Evolutionary conservation across 2,797 vertebrate species (phyloP).

Genomic region (Pangasius macronema): DNA sequence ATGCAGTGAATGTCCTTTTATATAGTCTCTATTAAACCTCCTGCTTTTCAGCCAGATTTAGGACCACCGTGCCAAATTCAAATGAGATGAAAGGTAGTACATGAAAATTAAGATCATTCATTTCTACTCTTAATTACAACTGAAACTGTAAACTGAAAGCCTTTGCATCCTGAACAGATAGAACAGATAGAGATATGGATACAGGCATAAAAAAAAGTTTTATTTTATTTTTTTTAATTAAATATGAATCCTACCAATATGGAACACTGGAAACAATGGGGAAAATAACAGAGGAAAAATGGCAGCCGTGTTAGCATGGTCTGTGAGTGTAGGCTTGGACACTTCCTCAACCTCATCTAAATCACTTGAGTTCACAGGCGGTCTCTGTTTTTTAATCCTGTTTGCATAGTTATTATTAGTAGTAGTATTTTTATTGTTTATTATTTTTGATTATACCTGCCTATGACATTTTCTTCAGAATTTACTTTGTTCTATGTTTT

Average conservation of each 20-base stretch:
- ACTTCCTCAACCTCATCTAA: not conserved
- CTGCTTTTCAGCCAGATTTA: not conserved
- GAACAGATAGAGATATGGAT: no score
- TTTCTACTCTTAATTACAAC: not conserved
- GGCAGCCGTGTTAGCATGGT: no score
- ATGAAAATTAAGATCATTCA: not conserved
- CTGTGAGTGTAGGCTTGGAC: no score
- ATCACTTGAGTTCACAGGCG: not conserved
- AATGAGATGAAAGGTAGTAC: not conserved
- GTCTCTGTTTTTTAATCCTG: not conserved
- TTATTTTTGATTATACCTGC: not conserved
- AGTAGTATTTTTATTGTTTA: not conserved
- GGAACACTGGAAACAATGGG: not conserved
- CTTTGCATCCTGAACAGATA: not conserved
- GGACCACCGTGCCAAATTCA: not conserved
- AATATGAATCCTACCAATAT: not conserved
- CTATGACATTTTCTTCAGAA: not conserved
- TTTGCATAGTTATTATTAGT: not conserved
- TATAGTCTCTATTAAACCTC: not conserved
- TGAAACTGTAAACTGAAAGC: not conserved
- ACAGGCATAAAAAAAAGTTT: not conserved
- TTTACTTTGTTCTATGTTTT: not conserved
- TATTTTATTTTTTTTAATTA: not conserved
- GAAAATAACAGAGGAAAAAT: no score
- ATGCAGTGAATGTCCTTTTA: not conserved